Percentiles rank a stretch among this genome's conserved stretches.
phyloP scores from a whole-genome alignment of 1,140 invertebrate genomes.

The Agrilus planipennis region DNA sequence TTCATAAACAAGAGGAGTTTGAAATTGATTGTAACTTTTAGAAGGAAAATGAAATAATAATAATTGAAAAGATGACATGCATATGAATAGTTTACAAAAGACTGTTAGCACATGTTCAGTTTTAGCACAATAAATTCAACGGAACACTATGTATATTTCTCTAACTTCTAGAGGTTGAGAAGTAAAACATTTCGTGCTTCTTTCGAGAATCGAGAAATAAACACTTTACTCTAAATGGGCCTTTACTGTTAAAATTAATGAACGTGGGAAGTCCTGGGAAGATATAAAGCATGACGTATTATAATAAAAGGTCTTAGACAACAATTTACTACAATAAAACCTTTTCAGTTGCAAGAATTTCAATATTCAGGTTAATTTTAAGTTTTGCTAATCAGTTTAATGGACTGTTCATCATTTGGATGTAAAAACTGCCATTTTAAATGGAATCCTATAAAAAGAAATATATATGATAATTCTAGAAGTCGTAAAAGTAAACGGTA shows the following conservation, averaged over 20 bases:
- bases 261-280: constrained; percentile 5
- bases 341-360: not conserved
- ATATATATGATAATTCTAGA: not conserved
- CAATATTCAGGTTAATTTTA: not conserved
- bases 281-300: constrained; percentile 1
- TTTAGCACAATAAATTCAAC: too few species aligned
- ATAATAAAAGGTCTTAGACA: not conserved
- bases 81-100: too few species aligned
- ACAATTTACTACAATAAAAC: not conserved
- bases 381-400: not conserved
- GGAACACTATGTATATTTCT: too few species aligned
- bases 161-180: too few species aligned
- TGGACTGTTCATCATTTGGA: not conserved
- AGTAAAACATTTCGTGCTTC: too few species aligned
- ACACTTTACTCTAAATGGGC: too few species aligned
- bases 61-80: too few species aligned
- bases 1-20: too few species aligned
- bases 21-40: too few species aligned
- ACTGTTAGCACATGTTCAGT: too few species aligned
- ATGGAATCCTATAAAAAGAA: not conserved
- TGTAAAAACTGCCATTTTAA: not conserved
- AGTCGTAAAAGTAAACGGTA: not conserved
- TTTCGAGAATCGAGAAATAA: too few species aligned
- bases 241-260: constrained; percentile 28
- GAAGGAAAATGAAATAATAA: too few species aligned